Percentiles rank a stretch among this genome's conserved stretches.
phyloP scores from a whole-genome alignment of 2,113 vertebrate genomes.

The Lepidiolamprologus cunningtoni region DNA sequence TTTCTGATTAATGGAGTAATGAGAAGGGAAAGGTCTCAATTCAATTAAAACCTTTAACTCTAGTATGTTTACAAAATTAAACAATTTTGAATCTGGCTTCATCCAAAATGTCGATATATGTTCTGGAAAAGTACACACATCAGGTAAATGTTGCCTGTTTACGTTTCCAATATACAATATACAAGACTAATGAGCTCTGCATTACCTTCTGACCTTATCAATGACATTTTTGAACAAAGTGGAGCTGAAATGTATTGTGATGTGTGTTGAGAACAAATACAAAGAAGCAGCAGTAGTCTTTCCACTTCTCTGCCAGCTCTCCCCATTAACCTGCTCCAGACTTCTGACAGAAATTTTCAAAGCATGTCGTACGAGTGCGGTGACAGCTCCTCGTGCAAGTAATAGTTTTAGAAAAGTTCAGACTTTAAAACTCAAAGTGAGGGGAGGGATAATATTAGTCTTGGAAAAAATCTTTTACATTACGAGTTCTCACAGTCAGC shows the following conservation, averaged over 20 bases:
- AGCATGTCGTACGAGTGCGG: neutral
- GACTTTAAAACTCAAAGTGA: neutral
- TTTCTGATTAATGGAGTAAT: neutral
- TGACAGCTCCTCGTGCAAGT: neutral
- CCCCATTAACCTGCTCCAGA: neutral
- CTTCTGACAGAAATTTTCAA: constrained; percentile 3
- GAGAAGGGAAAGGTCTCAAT: neutral
- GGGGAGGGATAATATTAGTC: neutral
- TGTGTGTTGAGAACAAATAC: neutral
- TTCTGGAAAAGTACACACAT: neutral
- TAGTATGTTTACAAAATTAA: neutral
- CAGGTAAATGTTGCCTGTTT: neutral
- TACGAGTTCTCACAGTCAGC: neutral
- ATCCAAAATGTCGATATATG: neutral
- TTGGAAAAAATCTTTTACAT: neutral
- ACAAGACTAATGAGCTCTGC: neutral
- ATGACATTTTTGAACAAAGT: neutral
- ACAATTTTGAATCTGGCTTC: neutral
- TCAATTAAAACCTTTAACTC: neutral
- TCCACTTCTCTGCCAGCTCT: neutral
- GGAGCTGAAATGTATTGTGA: neutral
- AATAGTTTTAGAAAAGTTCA: neutral
- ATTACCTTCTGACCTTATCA: neutral
- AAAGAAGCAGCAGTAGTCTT: neutral
- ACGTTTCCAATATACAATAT: neutral